Conservation (phyloP, 1,140 invertebrate species). For the Heliconius himera region DNA sequence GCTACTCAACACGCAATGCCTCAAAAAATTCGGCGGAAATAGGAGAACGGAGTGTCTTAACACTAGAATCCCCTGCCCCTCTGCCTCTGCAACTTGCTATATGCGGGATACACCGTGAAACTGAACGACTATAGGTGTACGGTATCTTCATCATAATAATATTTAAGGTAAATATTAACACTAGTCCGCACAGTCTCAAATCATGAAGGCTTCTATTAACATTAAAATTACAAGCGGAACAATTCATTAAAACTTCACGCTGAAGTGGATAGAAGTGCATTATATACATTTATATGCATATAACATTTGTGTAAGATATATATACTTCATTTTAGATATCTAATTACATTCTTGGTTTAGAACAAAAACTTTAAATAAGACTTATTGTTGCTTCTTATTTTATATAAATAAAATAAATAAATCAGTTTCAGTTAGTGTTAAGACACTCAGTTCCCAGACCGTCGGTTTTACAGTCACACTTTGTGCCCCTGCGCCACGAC, state of each 20-base stretch:
- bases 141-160: not conserved
- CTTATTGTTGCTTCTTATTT: not conserved
- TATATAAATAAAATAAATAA: not conserved
- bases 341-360: not conserved
- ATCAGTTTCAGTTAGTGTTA: too few species aligned
- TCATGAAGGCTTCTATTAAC: constrained; percentile 24
- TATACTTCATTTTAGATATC: not conserved
- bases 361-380: not conserved
- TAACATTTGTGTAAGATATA: not conserved
- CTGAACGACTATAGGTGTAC: not conserved
- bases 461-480: too few species aligned
- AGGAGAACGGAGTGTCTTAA: too few species aligned
- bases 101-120: too few species aligned
- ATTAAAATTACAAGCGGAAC: constrained; percentile 37
- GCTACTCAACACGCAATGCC: too few species aligned
- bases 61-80: too few species aligned
- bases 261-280: constrained; percentile 22
- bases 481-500: too few species aligned
- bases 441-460: too few species aligned
- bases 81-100: too few species aligned
- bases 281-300: not conserved
- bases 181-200: not conserved
- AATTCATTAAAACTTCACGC: constrained; percentile 38
- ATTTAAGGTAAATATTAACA: constrained; percentile 22
- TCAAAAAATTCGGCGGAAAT: too few species aligned